phyloP scores from a whole-genome alignment of 2,797 vertebrate species.

The Hyperoplus lanceolatus region DNA sequence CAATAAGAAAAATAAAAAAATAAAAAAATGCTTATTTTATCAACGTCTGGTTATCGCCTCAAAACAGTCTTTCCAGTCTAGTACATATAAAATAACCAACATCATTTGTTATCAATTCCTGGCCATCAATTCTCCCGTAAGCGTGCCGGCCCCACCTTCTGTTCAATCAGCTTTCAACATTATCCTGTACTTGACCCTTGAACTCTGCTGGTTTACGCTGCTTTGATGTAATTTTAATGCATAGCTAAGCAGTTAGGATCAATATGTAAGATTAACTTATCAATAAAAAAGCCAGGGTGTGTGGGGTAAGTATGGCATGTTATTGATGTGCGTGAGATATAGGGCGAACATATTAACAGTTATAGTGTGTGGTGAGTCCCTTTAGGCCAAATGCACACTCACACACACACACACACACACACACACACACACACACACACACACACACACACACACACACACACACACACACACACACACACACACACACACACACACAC shows the following conservation, averaged over 20 bases:
- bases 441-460: no score
- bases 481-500: no score
- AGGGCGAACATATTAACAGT: constrained; percentile 32
- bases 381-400: constrained; percentile 2
- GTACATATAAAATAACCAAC: background rate
- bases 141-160: constrained; percentile 17
- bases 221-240: constrained; percentile 46
- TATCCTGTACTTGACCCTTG: constrained; percentile 43
- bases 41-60: background rate
- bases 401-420: constrained; percentile 19
- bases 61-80: background rate
- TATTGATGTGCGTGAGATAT: constrained; percentile 57
- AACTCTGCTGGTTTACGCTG: constrained; percentile 30
- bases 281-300: constrained; percentile 48
- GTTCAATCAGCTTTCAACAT: constrained; percentile 29
- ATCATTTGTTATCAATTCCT: constrained; percentile 16
- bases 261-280: constrained; percentile 55
- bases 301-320: constrained; percentile 3
- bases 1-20: background rate
- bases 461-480: no score
- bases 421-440: background rate
- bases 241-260: constrained; percentile 42
- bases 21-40: background rate
- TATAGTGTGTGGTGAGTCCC: background rate
- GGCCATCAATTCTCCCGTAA: constrained; percentile 15